Conservation (phyloP, 2,888 invertebrate species). For the Cantharis rufa region DNA sequence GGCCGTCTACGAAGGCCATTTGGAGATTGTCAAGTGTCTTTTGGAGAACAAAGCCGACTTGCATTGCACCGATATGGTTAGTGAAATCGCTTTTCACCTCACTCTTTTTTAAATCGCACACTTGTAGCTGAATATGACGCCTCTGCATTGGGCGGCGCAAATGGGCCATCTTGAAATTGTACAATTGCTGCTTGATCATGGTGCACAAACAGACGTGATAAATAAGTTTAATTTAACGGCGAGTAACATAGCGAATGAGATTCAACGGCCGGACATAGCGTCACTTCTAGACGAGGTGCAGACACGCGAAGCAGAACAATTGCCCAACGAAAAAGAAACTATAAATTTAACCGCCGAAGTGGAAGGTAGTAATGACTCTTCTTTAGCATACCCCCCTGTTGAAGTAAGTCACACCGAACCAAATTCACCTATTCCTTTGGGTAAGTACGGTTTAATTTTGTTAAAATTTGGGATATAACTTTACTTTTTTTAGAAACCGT, state of each 20-base stretch:
- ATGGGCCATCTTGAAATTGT: slow-evolving; percentile 74
- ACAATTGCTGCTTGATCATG: slow-evolving; percentile 69
- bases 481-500: slow-evolving; percentile 29
- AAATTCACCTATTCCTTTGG: neutral
- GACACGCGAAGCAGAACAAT: slow-evolving; percentile 46
- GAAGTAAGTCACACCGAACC: neutral
- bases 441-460: neutral
- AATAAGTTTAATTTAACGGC: slow-evolving; percentile 79
- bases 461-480: neutral
- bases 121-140: slow-evolving; percentile 80
- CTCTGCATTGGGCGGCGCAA: slow-evolving; percentile 93
- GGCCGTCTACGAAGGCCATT: slow-evolving; percentile 84
- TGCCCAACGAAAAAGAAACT: neutral
- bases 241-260: slow-evolving; percentile 68
- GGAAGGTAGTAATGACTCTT: neutral
- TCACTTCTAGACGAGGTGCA: slow-evolving; percentile 55
- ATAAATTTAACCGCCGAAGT: neutral
- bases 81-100: slow-evolving; percentile 10
- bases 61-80: slow-evolving; percentile 79
- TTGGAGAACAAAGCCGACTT: slow-evolving; percentile 72
- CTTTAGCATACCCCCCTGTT: neutral
- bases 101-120: neutral
- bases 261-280: slow-evolving; percentile 65
- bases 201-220: slow-evolving; percentile 69
- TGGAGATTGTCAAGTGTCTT: slow-evolving; percentile 71